These are phyloP conservation scores for Spea hammondii DNA, from an alignment of 2,797 vertebrate genomes.

Conservation along the genomic window DNA sequence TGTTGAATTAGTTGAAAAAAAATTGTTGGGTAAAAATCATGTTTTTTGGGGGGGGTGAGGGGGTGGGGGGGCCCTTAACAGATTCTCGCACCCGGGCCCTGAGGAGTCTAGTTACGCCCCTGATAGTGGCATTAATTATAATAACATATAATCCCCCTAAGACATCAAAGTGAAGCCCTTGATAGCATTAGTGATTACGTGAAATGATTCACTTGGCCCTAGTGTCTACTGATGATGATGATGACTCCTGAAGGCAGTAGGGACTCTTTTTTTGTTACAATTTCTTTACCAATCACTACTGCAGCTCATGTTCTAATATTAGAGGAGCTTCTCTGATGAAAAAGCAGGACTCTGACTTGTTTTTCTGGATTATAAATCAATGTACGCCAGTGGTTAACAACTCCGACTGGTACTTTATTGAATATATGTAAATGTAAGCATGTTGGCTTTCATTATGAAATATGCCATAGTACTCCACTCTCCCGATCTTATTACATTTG, in stretches of 20 bases:
- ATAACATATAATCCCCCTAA: not conserved
- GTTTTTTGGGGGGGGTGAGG: too few relatives aligned
- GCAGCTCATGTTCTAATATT: not conserved
- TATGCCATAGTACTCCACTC: slow-evolving; percentile 33
- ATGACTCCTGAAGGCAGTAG: too few relatives aligned
- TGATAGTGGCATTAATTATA: too few relatives aligned
- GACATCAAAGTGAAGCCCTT: not conserved
- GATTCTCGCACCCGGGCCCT: too few relatives aligned
- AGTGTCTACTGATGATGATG: too few relatives aligned
- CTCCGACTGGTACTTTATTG: slow-evolving; percentile 20
- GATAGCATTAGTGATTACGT: not conserved
- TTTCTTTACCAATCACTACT: too few relatives aligned
- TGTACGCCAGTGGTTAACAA: slow-evolving; percentile 17
- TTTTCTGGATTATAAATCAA: not conserved
- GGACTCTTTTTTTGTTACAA: too few relatives aligned
- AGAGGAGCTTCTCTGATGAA: not conserved
- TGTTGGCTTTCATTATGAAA: slow-evolving; percentile 35
- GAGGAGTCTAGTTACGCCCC: too few relatives aligned
- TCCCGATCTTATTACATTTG: slow-evolving; percentile 40
- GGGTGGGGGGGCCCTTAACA: too few relatives aligned
- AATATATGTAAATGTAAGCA: slow-evolving; percentile 41
- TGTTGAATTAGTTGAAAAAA: too few relatives aligned
- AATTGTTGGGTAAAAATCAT: too few relatives aligned
- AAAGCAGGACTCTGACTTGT: not conserved
- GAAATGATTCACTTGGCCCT: too few relatives aligned